These are phyloP conservation scores for Hyposoter dolosus DNA, from an alignment of 2,888 invertebrate genomes.

Conservation along the genomic window DNA sequence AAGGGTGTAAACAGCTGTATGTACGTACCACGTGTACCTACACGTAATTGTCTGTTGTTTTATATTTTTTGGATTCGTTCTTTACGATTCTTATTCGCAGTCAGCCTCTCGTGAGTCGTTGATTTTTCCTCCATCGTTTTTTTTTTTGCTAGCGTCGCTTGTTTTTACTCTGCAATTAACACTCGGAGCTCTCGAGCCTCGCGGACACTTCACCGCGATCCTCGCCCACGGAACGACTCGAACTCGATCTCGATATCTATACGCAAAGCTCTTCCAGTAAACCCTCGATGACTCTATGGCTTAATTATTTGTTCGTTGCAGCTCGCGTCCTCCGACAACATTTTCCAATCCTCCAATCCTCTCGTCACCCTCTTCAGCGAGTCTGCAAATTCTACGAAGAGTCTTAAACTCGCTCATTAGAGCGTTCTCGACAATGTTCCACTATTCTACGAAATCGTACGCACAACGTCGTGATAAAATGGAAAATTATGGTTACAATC, in stretches of 20 bases:
- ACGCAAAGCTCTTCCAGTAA: conserved; percentile 5
- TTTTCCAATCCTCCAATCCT: conserved; percentile 30
- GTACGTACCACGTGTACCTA: conserved; percentile 3
- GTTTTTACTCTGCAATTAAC: conserved; percentile 31
- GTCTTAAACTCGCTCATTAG: conserved; percentile 57
- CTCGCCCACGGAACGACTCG: conserved; percentile 33
- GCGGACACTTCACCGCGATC: conserved; percentile 1
- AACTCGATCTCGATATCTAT: conserved; percentile 25
- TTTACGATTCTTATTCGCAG: conserved; percentile 30
- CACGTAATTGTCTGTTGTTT: conserved; percentile 23
- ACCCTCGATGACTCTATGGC: conserved; percentile 32
- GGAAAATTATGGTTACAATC: conserved; percentile 42
- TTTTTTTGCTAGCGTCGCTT: neutral
- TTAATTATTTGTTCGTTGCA: conserved; percentile 50
- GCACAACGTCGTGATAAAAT: conserved; percentile 13
- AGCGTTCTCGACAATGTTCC: conserved; percentile 39
- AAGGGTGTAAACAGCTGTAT: conserved; percentile 39
- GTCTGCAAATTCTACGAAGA: conserved; percentile 48
- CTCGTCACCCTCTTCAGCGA: neutral
- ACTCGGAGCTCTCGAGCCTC: conserved; percentile 23
- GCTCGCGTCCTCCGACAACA: conserved; percentile 14
- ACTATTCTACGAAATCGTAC: conserved; percentile 18
- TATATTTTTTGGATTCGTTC: conserved; percentile 26
- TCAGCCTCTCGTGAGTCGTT: conserved; percentile 18
- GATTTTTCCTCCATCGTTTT: neutral